Conservation (phyloP, 2,888 invertebrate species). For the Oxystoma pomonae region DNA sequence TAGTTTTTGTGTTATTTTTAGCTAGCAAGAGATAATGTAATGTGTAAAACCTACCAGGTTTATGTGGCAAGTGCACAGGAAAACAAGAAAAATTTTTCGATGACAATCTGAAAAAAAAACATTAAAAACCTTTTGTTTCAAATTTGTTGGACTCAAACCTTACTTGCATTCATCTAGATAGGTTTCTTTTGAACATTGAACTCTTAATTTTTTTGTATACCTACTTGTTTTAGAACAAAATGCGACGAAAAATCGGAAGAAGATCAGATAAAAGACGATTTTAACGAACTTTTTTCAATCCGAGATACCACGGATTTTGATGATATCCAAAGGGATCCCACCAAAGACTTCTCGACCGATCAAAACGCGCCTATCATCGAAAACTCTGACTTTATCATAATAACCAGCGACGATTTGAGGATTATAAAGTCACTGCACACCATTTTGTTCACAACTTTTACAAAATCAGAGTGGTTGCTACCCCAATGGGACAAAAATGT, state of each 20-base stretch:
- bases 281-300: conserved; percentile 67
- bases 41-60: too few species aligned
- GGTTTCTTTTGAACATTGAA: too few species aligned
- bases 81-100: too few species aligned
- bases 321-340: conserved; percentile 43
- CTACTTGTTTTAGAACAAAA: conserved; percentile 60
- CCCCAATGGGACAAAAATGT: conserved; percentile 42
- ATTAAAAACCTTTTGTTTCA: too few species aligned
- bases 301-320: conserved; percentile 65
- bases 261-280: conserved; percentile 59
- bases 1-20: too few species aligned
- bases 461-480: conserved; percentile 58
- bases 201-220: too few species aligned
- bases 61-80: too few species aligned
- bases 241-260: conserved; percentile 67
- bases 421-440: conserved; percentile 61
- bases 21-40: too few species aligned
- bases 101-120: too few species aligned
- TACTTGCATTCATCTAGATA: too few species aligned
- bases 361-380: conserved; percentile 28
- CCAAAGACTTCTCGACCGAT: neutral
- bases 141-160: too few species aligned
- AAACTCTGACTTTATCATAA: conserved; percentile 31
- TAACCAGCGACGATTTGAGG: conserved; percentile 53
- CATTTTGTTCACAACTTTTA: conserved; percentile 54